Conservation (phyloP, 2,113 vertebrate genomes). For the Chloebia gouldiae region DNA sequence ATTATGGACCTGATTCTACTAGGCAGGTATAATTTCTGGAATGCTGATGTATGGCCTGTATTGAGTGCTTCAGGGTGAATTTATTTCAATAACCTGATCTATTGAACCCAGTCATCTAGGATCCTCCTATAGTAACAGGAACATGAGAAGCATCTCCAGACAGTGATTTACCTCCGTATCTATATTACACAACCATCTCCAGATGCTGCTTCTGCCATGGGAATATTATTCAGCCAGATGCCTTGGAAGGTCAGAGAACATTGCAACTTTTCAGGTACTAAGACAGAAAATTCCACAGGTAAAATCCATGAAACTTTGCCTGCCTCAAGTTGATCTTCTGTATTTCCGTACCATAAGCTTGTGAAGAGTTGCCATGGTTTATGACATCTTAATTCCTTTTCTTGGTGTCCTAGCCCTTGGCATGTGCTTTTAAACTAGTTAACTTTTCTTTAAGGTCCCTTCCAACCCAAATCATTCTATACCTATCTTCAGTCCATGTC, state of each 20-base stretch:
- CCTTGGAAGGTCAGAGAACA: neutral
- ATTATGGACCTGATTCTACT: neutral
- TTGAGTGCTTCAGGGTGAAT: neutral
- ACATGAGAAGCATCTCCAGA: neutral
- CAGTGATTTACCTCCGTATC: neutral
- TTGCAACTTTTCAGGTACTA: neutral
- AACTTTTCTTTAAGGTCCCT: neutral
- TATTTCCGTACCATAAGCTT: neutral
- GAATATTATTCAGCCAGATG: neutral
- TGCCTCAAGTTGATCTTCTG: neutral
- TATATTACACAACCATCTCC: conserved; percentile 1
- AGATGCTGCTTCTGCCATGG: neutral
- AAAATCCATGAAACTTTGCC: neutral
- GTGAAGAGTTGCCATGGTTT: neutral
- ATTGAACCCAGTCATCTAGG: neutral
- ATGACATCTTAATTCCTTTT: neutral
- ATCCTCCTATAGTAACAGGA: neutral
- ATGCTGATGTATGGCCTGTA: neutral
- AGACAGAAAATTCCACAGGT: neutral
- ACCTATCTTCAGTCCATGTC: neutral
- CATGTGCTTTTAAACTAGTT: neutral
- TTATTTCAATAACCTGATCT: conserved; percentile 1
- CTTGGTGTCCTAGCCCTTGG: neutral
- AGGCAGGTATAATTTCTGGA: conserved; percentile 13
- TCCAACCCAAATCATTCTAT: neutral